Evolutionary conservation across 1,140 invertebrate species (phyloP), one percentile per base, ranked within the genome.

Genomic region (Apolygus lucorum): DNA sequence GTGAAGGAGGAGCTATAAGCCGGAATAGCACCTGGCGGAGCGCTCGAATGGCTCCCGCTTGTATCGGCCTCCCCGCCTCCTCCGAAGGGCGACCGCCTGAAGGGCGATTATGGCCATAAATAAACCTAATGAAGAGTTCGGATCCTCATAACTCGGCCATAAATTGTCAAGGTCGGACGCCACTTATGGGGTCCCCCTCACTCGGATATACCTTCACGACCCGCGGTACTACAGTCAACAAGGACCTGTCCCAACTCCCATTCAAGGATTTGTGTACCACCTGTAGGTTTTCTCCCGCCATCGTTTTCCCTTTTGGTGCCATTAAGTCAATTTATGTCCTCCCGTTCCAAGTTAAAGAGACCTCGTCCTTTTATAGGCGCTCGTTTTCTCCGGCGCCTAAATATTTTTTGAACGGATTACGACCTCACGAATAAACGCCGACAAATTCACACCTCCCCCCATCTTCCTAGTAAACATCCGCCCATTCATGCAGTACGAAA

Each of bases 101-200:
- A 1, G 54, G 68, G 52, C 17, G 68, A 71, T 71, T 71, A 71
- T 65, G 70, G 64, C 63, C 65, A 71, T 71, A 71, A 71, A 71
- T 71, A 71, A 71, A 27, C 28, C 66, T 71, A 71, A 71, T 71
- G 70, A 71, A 71, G 66, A 67, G 64, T 52, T 54, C 27, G 59
- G 52, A 29, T 59, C 59, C 52, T 65, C 49, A 67, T 66, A 66
- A 66, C 64, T 62, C 65, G 70, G 42, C 65, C 49, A 67, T 71
- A 71, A 71, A 71, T 71, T 71, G 70, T 71, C 64, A 71, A 71
- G 70, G 70, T 71, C 70, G 70, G n/a, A 67, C 69, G 63, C 62
- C 25, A 11, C 64, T 66, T 70, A 70, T 70, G 68, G 69, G 63
- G 34, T 24, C 27, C 27, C 2, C 62, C 62, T 27, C 2, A 2